These are phyloP conservation scores for Taurulus bubalis DNA, from an alignment of 2,113 vertebrate genomes.

Conservation along the genomic window DNA sequence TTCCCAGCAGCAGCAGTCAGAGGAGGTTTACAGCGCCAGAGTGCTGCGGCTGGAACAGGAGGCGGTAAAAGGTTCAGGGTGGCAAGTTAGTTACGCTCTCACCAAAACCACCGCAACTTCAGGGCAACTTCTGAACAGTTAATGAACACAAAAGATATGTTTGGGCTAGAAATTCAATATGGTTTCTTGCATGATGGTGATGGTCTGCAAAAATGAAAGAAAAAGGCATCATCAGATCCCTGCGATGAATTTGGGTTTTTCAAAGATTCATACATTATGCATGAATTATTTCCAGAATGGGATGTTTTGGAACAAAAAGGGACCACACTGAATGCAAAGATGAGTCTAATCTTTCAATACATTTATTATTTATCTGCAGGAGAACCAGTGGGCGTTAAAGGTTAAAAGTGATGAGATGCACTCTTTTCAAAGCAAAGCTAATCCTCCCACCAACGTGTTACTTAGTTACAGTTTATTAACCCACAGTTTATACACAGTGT, in stretches of 20 bases:
- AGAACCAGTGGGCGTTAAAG: conserved; percentile 28
- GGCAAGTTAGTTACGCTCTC: background rate
- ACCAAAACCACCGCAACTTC: background rate
- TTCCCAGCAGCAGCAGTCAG: background rate
- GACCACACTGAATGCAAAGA: background rate
- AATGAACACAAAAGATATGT: background rate
- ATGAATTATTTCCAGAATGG: background rate
- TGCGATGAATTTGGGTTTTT: background rate
- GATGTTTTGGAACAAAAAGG: background rate
- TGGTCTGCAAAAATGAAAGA: too few species aligned
- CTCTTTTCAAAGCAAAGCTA: background rate
- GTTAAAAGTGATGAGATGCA: conserved; percentile 20
- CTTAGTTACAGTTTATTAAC: conserved; percentile 37
- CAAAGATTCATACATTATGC: background rate
- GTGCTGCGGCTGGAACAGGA: background rate
- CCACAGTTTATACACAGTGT: background rate
- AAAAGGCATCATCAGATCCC: too few species aligned
- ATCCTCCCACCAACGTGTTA: conserved; percentile 12
- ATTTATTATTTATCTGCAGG: background rate
- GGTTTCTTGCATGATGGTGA: background rate
- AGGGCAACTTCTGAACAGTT: background rate
- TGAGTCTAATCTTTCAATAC: background rate
- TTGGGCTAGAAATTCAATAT: background rate
- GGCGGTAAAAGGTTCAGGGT: background rate
- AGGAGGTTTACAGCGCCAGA: too few species aligned